phyloP scores from a whole-genome alignment of 1,140 invertebrate species.

The Drosophila funebris region DNA sequence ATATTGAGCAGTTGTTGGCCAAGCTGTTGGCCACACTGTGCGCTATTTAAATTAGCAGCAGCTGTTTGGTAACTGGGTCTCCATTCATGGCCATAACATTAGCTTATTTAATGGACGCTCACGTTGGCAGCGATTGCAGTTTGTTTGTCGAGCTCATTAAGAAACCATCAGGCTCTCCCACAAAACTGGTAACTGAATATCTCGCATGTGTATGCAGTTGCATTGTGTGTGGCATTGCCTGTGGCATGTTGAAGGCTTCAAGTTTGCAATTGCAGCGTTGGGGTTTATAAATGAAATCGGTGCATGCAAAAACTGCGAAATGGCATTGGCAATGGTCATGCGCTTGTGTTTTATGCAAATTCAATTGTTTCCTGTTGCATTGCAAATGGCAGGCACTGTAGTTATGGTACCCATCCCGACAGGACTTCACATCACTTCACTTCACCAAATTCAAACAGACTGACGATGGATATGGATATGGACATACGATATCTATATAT shows the following conservation, averaged over 20 bases:
- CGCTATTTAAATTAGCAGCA: constrained; percentile 22
- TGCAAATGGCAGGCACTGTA: constrained; percentile 57
- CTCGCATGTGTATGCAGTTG: constrained; percentile 1
- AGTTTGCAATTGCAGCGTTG: not conserved
- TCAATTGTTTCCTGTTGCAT: constrained; percentile 80
- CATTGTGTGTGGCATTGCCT: not conserved
- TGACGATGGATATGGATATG: constrained; percentile 22
- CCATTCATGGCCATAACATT: constrained; percentile 8
- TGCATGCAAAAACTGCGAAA: constrained; percentile 46
- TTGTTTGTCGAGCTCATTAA: constrained; percentile 62
- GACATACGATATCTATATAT: no score
- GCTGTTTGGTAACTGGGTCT: not conserved
- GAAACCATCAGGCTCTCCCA: constrained; percentile 62
- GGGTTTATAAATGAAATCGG: constrained; percentile 45
- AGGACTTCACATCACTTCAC: constrained; percentile 1
- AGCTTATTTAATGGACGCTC: constrained; percentile 45
- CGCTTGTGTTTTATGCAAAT: constrained; percentile 76
- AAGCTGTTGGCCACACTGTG: not conserved
- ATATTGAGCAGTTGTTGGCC: not conserved
- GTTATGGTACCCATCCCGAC: constrained; percentile 10
- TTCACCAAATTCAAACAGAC: constrained; percentile 27
- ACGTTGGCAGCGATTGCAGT: constrained; percentile 37
- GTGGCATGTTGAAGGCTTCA: not conserved
- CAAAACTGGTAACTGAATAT: constrained; percentile 32
- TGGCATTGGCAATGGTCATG: constrained; percentile 54